These are phyloP conservation scores for Megaptera novaeangliae DNA, from an alignment of 2,113 vertebrate genomes.

Conservation along the genomic window DNA sequence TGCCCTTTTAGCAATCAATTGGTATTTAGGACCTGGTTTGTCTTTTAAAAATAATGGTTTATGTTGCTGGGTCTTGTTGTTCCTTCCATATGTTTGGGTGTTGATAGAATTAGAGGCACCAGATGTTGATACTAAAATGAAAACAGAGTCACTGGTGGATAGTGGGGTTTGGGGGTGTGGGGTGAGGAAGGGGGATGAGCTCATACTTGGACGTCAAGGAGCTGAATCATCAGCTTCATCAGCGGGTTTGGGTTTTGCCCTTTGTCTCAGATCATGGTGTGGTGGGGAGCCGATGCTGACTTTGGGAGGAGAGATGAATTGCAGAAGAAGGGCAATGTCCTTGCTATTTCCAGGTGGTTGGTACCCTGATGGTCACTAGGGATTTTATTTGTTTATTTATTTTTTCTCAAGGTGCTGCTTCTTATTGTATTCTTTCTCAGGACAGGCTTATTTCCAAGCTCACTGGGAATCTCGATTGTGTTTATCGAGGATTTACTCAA, in stretches of 20 bases:
- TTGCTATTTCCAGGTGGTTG: not conserved
- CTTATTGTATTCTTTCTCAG: not conserved
- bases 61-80: not conserved
- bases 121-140: not conserved
- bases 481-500: not conserved
- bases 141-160: not conserved
- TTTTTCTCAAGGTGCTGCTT: not conserved
- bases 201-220: not conserved
- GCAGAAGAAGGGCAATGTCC: accelerated
- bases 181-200: not conserved
- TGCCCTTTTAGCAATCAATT: slow-evolving; percentile 85
- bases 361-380: not conserved
- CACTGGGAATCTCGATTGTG: not conserved
- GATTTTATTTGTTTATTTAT: not conserved
- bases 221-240: not conserved
- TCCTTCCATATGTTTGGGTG: slow-evolving; percentile 32
- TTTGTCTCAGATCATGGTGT: not conserved
- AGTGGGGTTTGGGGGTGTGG: not conserved
- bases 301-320: not conserved
- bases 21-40: slow-evolving; percentile 83
- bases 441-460: not conserved
- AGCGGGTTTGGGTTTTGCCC: not conserved
- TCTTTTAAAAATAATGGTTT: slow-evolving; percentile 79
- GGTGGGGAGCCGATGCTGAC: not conserved
- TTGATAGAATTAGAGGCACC: slow-evolving; percentile 12